phyloP scores from a whole-genome alignment of 2,888 invertebrate species.

The Stramonita haemastoma region DNA sequence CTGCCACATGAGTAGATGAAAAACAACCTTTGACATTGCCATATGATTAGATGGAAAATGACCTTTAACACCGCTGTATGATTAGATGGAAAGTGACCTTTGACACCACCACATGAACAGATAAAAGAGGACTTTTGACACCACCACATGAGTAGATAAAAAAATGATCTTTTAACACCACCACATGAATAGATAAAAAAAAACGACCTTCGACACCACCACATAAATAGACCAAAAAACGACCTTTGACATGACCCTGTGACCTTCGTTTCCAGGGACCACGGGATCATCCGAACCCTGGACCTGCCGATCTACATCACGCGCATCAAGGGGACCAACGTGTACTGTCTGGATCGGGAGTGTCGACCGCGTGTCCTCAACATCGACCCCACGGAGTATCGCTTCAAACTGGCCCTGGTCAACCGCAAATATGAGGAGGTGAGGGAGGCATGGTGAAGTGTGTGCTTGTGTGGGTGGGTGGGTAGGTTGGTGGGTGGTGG shows the following conservation, averaged over 20 bases:
- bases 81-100: too few relatives aligned
- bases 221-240: too few relatives aligned
- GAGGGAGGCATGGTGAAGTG: neutral
- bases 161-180: too few relatives aligned
- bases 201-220: too few relatives aligned
- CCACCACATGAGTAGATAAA: too few relatives aligned
- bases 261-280: slow-evolving; percentile 83
- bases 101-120: too few relatives aligned
- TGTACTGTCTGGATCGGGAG: slow-evolving; percentile 96
- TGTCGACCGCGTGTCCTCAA: slow-evolving; percentile 91
- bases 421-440: slow-evolving; percentile 83
- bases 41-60: too few relatives aligned
- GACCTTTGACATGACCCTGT: neutral
- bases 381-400: slow-evolving; percentile 98
- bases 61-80: too few relatives aligned
- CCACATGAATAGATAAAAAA: too few relatives aligned
- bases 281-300: slow-evolving; percentile 97
- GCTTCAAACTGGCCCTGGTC: slow-evolving; percentile 97
- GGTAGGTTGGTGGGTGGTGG: neutral
- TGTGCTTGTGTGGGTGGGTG: neutral
- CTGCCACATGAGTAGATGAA: too few relatives aligned
- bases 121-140: too few relatives aligned
- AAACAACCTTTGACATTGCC: too few relatives aligned
- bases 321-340: slow-evolving; percentile 88
- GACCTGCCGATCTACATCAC: slow-evolving; percentile 98